Evolutionary conservation across 1,140 invertebrate species (phyloP), one percentile per base, ranked within the genome.

Genomic region (Cyphomyrmex costatus): DNA sequence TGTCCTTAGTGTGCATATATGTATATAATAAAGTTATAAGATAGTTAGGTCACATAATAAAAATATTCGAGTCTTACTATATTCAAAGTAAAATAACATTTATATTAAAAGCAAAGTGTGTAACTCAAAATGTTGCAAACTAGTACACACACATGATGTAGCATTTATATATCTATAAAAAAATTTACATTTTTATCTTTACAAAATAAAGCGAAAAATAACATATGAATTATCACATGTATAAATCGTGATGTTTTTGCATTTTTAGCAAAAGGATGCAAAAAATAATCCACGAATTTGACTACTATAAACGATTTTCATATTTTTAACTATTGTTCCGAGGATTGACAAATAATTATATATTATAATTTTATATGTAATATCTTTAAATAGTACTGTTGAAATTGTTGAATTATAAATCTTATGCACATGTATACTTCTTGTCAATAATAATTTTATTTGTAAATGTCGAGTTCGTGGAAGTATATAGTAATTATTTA

Each of bases 361-460:
- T 24, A 76, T 58, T 16, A 42, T 21, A 36, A 78, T 49, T 49
- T 79, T 2, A 68, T 19, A 21, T 30, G 3, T 42, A 10, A 33
- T 16, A 79, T n/a, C 2, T 66, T 79, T 33, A 80, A 80, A n/a
- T 58, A 80, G 27, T 8, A 79, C 27, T 63, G 36, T 6, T 84
- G 27, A 76, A 65, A 84, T 76, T 33, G 65, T 63, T 51, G 10
- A 77, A 85, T 77, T 88, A 88, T 49, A 78, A 90, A 90, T 60
- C 42, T 78, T 74, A 83, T 66, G 56, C 33, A 78, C 65, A 42
- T 10, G 36, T 42, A 83, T 76, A 86, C 88, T 90, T 90, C 66
- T 65, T 74, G 68, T 83, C 70, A 85, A 79, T 76, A 68, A 14
- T 89, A 21, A 49, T 78, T 73, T 86, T 86, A 65, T 83, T 85